phyloP scores from a whole-genome alignment of 2,113 vertebrate genomes.

The Archocentrus centrarchus region DNA sequence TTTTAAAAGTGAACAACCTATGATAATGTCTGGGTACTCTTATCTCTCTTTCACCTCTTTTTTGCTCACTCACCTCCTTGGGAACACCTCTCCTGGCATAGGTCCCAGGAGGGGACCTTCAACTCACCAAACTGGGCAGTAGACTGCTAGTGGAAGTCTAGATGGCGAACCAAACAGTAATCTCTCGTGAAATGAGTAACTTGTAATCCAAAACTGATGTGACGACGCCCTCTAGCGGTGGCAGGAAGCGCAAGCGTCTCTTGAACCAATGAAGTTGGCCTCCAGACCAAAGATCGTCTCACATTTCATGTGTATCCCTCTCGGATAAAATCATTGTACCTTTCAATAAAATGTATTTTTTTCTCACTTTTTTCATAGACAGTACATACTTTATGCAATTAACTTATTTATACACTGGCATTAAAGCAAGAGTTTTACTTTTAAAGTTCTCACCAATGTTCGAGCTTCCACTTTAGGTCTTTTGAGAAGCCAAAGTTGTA shows the following conservation, averaged over 20 bases:
- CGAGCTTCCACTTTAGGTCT: too few species aligned
- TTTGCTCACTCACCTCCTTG: slow-evolving; percentile 82
- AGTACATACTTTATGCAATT: background rate
- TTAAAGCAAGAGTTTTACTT: background rate
- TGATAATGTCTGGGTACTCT: background rate
- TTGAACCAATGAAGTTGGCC: background rate
- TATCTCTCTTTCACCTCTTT: background rate
- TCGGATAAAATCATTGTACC: background rate
- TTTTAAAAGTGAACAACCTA: too few species aligned
- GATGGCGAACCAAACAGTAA: too few species aligned
- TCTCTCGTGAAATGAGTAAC: too few species aligned
- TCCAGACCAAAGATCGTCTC: slow-evolving; percentile 39
- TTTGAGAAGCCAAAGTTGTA: too few species aligned
- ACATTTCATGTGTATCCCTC: accelerated
- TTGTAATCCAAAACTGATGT: background rate
- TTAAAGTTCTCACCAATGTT: background rate
- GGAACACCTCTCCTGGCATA: slow-evolving; percentile 75
- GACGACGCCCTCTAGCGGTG: slow-evolving; percentile 30
- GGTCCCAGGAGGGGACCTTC: too few species aligned
- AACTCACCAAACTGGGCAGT: too few species aligned
- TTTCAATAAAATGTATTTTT: background rate
- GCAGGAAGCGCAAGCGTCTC: background rate
- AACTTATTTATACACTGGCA: background rate
- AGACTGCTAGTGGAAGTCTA: too few species aligned
- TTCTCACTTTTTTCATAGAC: background rate